Conservation (phyloP, 64 coral and sea anemone genomes). For the Pachyseris speciosa region DNA sequence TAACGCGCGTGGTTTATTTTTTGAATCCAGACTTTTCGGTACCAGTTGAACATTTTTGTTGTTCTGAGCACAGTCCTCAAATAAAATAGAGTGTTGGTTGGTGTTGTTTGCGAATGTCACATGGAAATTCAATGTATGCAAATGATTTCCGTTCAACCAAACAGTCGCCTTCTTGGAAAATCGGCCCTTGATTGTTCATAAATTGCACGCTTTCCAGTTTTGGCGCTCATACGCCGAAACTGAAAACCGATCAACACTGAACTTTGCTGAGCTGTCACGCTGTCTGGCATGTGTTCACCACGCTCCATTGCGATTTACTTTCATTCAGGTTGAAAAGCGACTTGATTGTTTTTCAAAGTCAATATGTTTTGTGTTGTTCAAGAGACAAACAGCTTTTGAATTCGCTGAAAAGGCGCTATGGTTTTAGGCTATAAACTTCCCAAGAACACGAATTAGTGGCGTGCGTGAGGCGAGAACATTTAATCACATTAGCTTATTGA, state of each 20-base stretch:
- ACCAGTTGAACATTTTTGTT: neutral
- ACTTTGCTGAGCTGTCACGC: constrained; percentile 10
- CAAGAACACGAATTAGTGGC: neutral
- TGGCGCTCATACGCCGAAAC: neutral
- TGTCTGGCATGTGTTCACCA: constrained; percentile 9
- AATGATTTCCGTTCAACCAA: neutral
- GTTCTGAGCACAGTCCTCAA: neutral
- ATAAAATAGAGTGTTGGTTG: neutral
- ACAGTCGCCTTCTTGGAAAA: neutral
- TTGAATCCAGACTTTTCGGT: neutral
- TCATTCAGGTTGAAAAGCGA: neutral
- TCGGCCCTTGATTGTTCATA: neutral
- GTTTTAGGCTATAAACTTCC: neutral
- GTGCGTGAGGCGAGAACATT: neutral
- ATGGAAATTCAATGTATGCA: constrained; percentile 15
- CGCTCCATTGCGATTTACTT: neutral
- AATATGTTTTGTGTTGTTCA: neutral
- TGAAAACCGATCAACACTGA: neutral
- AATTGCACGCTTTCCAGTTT: neutral
- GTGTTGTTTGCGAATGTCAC: constrained; percentile 34
- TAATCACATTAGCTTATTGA: no score
- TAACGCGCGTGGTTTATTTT: neutral
- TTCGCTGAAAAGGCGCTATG: neutral
- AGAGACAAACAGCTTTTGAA: constrained; percentile 26
- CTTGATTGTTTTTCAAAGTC: neutral